These are phyloP conservation scores for Pollenia griseotomentosa DNA, from an alignment of 2,888 invertebrate genomes.

Conservation along the genomic window DNA sequence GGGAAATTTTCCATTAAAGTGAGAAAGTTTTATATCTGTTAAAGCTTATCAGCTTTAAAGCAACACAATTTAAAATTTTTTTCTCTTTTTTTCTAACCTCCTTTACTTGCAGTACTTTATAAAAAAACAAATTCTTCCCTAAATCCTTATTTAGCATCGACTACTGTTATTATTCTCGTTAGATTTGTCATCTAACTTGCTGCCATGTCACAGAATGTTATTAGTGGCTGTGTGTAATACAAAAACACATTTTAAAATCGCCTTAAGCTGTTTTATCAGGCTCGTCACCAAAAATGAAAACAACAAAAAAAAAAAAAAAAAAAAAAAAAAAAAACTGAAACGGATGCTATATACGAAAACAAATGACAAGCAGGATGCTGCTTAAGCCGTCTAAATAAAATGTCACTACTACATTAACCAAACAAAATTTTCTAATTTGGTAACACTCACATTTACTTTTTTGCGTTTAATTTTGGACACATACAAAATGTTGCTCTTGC, in stretches of 20 bases:
- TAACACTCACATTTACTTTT: background rate
- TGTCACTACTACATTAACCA: constrained; percentile 27
- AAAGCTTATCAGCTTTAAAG: too few relatives aligned
- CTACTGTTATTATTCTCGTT: constrained; percentile 29
- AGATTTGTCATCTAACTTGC: constrained; percentile 40
- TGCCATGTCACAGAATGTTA: constrained; percentile 41
- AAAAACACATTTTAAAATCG: constrained; percentile 48
- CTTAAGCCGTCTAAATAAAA: constrained; percentile 46
- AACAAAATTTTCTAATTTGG: background rate
- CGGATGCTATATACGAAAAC: constrained; percentile 13
- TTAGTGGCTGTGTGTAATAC: constrained; percentile 50
- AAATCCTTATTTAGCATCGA: constrained; percentile 14
- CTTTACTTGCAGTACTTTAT: background rate
- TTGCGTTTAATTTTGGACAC: constrained; percentile 14
- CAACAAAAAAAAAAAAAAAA: background rate
- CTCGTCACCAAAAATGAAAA: background rate
- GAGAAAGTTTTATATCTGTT: too few relatives aligned
- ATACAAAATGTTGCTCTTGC: background rate
- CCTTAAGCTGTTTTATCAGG: constrained; percentile 58
- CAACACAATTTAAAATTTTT: too few relatives aligned
- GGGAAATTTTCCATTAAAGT: too few relatives aligned
- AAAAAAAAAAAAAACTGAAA: background rate
- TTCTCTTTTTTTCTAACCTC: background rate
- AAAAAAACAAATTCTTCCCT: background rate
- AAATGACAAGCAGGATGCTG: constrained; percentile 39